Base-by-base conservation (phyloP, 2,113 vertebrate species). In the Brienomyrus brachyistius region DNA sequence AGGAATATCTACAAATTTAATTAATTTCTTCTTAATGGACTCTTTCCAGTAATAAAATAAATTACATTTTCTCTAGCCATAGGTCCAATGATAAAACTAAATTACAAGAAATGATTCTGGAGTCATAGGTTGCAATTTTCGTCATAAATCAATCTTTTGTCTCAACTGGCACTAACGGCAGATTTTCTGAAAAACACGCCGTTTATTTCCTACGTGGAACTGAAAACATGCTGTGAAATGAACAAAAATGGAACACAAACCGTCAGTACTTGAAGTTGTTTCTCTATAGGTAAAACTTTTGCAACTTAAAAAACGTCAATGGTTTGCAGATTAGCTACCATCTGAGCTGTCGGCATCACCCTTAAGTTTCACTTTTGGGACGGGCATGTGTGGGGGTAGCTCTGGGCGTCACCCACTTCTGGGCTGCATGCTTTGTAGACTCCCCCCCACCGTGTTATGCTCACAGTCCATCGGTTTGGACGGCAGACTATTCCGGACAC, bases 11-110 rank as follows among this genome's bases (percentile, higher is more conserved):
- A 86, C 21, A 56, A 54, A 54, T 87, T 9, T n/a, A 54, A 21
- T 56, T 7, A 56, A 27, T 5, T 31, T 11, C 48, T 87, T 35
- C 45, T 87, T 7, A 54, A 19, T 35, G 45, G 31, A 19, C 51
- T 87, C 50, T 54, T 56, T 87, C 17, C 48, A 52, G 51, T 56
- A 87, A 87, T 87, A 31, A 54, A 87, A 87, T 87, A 54, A 40
- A 87, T 87, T 1, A 52, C 31, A 87, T 54, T 87, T 50, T 87
- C 2, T 8, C 50, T 19, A 21, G 84, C 8, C 6, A 35, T 8
- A 5, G 15, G 27, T 35, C 17, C 51, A 4, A 35, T 43, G 51
- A 31, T 54, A 87, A 56, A 87, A 87, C 51, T 35, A 54, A 54
- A 35, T 27, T 17, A 87, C 23, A n/a, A 87, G 50, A 15, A 31